Base-by-base conservation (phyloP, 1,140 invertebrate species). In the Maconellicoccus hirsutus region DNA sequence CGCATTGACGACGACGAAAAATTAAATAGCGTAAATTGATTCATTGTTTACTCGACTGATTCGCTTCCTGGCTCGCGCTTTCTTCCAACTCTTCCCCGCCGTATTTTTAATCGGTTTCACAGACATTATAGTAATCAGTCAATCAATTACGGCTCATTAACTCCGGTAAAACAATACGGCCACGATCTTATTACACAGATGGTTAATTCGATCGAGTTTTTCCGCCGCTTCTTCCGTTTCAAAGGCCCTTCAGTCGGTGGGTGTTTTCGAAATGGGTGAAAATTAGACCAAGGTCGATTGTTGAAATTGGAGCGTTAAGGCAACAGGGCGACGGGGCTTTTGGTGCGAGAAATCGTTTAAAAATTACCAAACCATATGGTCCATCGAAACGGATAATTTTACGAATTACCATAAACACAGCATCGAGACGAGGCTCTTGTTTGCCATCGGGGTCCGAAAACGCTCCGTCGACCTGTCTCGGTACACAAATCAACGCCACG, bases 21-120 rank as follows among this genome's bases (percentile, higher is more conserved):
- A 52, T 52, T 52, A 52, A 52, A 52, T 52, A 52, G 42, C 42
- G 42, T 52, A 52, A 52, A 52, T 52, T 52, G 42, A 52, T 52
- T 52, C 42, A 52, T 52, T 52, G 42, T 52, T 52, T 19, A 52
- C 42, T 52, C 42, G 42, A 52, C 42, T 52, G 42, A 52, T 52
- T 52, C 16, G n/a, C n/a, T 52, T 52, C 42, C 42, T 52, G 42
- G 42, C 42, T 52, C 42, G 42, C 42, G 42, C 42, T 52, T 52
- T 16, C 16, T 52, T 52, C 6, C 6, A 52, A 33, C 29, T 33
- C 29, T 6, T 33, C 29, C 42, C 3, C 10, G 42, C 3, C 42
- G 10, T 52, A 52, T 8, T 33, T 52, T 52, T 52, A 52, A 52
- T 52, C 42, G 42, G 16, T 52, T 52, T 52, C 42, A 16, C 42